A percentile compares a stretch with the other conserved stretches of the same genome.
These are phyloP conservation scores for Guaruba guarouba DNA, from an alignment of 2,113 vertebrate species.

Conservation along the genomic window DNA sequence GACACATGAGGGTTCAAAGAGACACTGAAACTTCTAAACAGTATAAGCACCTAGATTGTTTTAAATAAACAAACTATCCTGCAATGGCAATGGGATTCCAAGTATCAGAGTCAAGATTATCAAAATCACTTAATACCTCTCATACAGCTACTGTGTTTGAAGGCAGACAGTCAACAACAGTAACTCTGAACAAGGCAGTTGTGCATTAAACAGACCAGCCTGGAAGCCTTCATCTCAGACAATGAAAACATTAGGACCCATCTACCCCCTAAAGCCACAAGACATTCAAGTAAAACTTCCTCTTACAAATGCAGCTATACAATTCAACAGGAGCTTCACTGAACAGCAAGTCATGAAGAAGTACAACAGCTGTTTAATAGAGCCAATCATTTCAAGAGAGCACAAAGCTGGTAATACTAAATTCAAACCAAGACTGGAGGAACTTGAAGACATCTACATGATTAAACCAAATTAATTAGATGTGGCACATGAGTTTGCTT, in stretches of 20 bases:
- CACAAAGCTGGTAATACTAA: background rate
- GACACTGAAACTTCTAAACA: background rate
- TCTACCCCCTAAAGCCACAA: background rate
- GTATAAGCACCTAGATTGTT: background rate
- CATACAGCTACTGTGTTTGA: background rate
- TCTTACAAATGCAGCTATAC: rapidly evolving
- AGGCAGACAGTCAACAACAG: rapidly evolving
- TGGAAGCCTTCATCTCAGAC: background rate
- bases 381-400: background rate
- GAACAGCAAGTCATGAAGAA: background rate
- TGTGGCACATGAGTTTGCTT: background rate
- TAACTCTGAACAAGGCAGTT: background rate
- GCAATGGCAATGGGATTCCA: background rate
- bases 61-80: background rate
- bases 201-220: background rate
- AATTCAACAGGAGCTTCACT: background rate
- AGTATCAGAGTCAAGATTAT: background rate
- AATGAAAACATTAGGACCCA: background rate
- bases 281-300: background rate
- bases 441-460: background rate
- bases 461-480: background rate
- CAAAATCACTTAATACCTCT: background rate
- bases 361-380: background rate
- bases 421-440: background rate
- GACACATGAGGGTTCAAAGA: background rate